These are phyloP conservation scores for Cyanoramphus novaezelandiae DNA, from an alignment of 2,113 vertebrate genomes.

Conservation along the genomic window DNA sequence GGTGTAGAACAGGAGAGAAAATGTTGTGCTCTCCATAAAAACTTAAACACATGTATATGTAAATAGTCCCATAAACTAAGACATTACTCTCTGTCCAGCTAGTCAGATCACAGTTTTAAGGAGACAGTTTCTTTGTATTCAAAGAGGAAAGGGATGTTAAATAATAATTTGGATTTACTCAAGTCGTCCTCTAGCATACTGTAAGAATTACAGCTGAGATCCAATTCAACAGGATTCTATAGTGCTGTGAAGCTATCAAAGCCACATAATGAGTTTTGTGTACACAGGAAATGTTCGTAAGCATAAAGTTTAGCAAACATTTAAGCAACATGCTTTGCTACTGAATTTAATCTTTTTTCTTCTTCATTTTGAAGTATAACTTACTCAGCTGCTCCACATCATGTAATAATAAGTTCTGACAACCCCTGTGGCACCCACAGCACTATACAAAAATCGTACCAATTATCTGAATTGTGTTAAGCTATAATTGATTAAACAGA, in stretches of 20 bases:
- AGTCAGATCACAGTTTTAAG: neutral
- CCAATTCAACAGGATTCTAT: neutral
- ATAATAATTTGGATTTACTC: neutral
- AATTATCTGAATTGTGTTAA: neutral
- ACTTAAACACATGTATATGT: neutral
- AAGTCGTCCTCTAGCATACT: neutral
- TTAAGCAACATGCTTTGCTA: neutral
- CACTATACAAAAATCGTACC: neutral
- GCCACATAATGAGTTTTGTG: neutral
- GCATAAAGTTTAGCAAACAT: neutral
- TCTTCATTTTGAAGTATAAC: neutral
- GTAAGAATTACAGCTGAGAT: neutral
- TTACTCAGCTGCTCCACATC: neutral
- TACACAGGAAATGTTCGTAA: neutral
- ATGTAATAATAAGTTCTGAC: neutral
- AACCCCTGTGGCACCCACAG: neutral
- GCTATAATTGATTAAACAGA: neutral
- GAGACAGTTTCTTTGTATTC: neutral
- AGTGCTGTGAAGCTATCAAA: neutral
- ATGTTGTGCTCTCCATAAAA: neutral
- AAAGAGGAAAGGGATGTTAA: neutral
- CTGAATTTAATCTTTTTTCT: neutral
- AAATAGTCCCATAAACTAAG: neutral
- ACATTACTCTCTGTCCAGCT: neutral
- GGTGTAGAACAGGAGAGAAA: neutral